Conservation (phyloP, 2,888 invertebrate species). For the Lymantria monacha region DNA sequence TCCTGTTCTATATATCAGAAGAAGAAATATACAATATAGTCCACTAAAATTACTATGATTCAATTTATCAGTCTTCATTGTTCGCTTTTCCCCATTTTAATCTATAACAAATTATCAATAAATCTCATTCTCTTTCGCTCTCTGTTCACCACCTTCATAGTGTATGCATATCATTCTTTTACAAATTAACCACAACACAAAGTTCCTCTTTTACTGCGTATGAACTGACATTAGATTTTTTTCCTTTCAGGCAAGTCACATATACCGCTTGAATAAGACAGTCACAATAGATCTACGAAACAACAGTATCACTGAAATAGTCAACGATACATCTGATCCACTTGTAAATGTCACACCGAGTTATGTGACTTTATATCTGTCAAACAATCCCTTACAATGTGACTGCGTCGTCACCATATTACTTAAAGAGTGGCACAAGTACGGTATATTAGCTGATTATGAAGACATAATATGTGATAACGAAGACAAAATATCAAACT, state of each 20-base stretch:
- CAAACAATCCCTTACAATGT: not conserved
- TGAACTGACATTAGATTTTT: no score
- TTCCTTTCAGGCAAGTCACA: not conserved
- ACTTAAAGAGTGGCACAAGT: not conserved
- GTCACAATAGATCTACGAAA: not conserved
- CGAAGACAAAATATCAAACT: not conserved
- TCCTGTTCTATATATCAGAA: no score
- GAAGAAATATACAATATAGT: no score
- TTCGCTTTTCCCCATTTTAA: no score
- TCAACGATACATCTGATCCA: not conserved
- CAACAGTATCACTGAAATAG: not conserved
- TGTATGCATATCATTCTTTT: no score
- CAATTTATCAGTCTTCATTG: no score
- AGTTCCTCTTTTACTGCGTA: no score
- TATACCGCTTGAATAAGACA: not conserved
- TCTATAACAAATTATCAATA: no score
- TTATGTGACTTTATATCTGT: not conserved
- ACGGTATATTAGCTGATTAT: not conserved
- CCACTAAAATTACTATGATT: no score
- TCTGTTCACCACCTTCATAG: no score
- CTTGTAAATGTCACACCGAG: not conserved
- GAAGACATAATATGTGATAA: not conserved
- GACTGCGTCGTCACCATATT: not conserved
- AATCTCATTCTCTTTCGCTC: no score
- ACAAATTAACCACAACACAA: no score